Conservation (phyloP, 2,797 vertebrate genomes). For the Pseudochromis fuscus region DNA sequence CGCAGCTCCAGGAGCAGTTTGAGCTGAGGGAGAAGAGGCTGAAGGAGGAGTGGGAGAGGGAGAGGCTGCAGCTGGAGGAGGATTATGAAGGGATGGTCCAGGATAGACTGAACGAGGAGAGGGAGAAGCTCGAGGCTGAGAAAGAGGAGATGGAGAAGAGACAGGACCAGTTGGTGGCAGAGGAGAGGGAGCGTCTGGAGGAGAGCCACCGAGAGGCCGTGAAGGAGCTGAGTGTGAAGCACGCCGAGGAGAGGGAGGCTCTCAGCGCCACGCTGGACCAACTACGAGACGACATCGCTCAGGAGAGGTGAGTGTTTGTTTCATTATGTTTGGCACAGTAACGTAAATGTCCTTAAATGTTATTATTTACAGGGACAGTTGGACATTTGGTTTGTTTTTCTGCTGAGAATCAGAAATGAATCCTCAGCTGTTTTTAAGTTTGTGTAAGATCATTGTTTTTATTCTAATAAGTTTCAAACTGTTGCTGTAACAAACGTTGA, state of each 20-base stretch:
- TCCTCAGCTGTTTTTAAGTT: too few relatives aligned
- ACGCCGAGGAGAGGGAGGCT: slow-evolving; percentile 79
- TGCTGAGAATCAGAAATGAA: too few relatives aligned
- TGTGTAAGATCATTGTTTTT: neutral
- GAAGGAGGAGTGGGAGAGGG: slow-evolving; percentile 71
- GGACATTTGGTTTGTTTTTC: too few relatives aligned
- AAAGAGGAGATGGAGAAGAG: slow-evolving; percentile 70
- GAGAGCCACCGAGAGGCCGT: slow-evolving; percentile 73
- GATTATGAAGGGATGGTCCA: slow-evolving; percentile 76
- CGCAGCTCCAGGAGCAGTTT: slow-evolving; percentile 57
- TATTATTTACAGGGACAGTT: too few relatives aligned
- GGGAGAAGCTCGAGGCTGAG: slow-evolving; percentile 54
- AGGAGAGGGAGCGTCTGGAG: slow-evolving; percentile 72
- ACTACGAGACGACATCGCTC: slow-evolving; percentile 85
- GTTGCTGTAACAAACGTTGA: slow-evolving; percentile 64
- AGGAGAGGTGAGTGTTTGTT: slow-evolving; percentile 88
- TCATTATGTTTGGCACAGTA: neutral
- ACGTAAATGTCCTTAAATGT: too few relatives aligned
- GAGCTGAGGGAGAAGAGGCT: slow-evolving; percentile 70
- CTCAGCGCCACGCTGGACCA: slow-evolving; percentile 81
- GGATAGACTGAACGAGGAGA: slow-evolving; percentile 72
- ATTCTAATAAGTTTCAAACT: neutral
- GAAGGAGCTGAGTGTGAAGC: slow-evolving; percentile 78
- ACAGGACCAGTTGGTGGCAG: slow-evolving; percentile 50
- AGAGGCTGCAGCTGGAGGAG: slow-evolving; percentile 77